Evolutionary conservation across 2,888 invertebrate genomes (phyloP), one percentile per base, ranked within the genome.

Genomic region (Pristionchus mayeri): DNA sequence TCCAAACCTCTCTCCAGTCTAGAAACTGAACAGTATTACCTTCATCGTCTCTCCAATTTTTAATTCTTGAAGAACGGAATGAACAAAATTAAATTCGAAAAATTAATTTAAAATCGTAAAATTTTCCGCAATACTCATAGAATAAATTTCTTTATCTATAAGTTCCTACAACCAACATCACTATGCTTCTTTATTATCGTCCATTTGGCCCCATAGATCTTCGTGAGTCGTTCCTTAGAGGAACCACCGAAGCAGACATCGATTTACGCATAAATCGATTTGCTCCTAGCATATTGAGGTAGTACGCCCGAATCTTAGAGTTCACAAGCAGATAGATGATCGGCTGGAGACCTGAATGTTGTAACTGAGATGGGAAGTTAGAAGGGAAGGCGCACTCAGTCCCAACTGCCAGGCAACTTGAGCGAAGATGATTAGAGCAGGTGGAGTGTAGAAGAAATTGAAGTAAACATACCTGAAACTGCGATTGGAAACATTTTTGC

Each of bases 391-490:
- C 67, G 18, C 18, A 67, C 67, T 67, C 37, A 67, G n/a, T 67
- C 67, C 67, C 13, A 67, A 21, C 67, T 67, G 67, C 67, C 67
- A 67, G 3, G 67, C 34, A 37, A 67, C 40, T 37, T 67, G 67
- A 67, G 37, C 67, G n/a, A 67, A 37, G 21, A 67, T 67, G n/a
- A 67, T 67, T 18, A 67, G 37, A 7, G 37, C 34, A 7, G 67
- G 67, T 13, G 67, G 67, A 40, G 67, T 67, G 37, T 67, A 37
- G 67, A 67, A 67, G 67, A 67, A 67, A 27, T 67, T 67, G 37
- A 67, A 67, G 37, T 67, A 67, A 37, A 67, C 67, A 37, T 67
- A 67, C 67, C 67, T 67, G n/a, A 67, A 18, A 40, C n/a, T 54
- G 7, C 21, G 54, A 16, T 24, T 57, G 21, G 21, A 60, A 6